A percentile compares a stretch with the other conserved stretches of the same genome.
Conservation (phyloP, 2,888 invertebrate genomes). For the Caenorhabditis sp. region DNA sequence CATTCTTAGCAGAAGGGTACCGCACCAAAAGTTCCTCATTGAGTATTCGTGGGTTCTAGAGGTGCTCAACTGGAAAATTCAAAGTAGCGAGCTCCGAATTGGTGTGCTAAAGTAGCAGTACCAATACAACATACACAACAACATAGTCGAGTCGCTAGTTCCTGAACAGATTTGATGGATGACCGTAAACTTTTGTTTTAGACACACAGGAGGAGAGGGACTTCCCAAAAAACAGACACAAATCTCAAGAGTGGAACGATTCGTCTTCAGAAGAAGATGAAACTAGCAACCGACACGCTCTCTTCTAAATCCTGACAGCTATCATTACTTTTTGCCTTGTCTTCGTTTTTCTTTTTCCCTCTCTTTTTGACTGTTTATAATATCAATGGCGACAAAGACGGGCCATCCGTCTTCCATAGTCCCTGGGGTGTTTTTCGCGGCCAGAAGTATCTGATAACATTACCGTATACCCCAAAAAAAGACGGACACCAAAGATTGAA, state of each 20-base stretch:
- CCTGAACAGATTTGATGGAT: constrained; percentile 39
- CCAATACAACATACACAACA: not conserved
- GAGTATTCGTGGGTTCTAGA: constrained; percentile 43
- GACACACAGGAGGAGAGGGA: constrained; percentile 7
- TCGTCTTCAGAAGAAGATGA: constrained; percentile 27
- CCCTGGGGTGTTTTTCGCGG: constrained; percentile 49
- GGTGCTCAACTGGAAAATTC: constrained; percentile 59
- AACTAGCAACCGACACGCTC: too few relatives aligned
- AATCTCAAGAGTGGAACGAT: constrained; percentile 61
- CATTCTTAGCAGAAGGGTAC: constrained; percentile 21
- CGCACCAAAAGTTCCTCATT: constrained; percentile 49
- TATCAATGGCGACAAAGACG: constrained; percentile 56
- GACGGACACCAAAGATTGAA: constrained; percentile 27
- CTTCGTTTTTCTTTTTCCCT: constrained; percentile 28
- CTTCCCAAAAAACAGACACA: constrained; percentile 33
- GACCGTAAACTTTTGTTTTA: constrained; percentile 32
- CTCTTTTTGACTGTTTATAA: constrained; percentile 58
- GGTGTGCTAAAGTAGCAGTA: constrained; percentile 36
- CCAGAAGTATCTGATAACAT: constrained; percentile 57
- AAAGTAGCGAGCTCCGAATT: constrained; percentile 24
- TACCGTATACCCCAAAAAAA: constrained; percentile 34
- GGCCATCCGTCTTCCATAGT: constrained; percentile 44
- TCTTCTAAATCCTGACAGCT: constrained; percentile 47
- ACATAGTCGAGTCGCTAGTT: not conserved
- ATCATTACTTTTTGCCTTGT: constrained; percentile 55